phyloP scores from a whole-genome alignment of 1,140 invertebrate species.

The Globodera rostochiensis region DNA sequence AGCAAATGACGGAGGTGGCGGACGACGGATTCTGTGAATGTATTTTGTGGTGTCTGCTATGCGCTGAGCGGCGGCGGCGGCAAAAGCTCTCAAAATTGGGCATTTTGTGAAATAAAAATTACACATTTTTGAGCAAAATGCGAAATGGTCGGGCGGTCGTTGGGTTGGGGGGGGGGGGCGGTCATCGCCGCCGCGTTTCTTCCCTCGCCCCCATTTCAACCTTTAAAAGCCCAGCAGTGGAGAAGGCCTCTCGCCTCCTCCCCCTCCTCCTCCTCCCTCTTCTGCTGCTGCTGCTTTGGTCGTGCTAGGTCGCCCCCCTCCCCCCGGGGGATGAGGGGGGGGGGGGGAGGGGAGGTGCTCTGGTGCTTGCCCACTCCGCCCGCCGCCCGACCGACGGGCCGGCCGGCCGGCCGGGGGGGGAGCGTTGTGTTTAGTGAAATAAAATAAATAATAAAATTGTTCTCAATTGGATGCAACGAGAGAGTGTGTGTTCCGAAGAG shows the following conservation, averaged over 20 bases:
- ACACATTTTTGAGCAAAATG: not conserved
- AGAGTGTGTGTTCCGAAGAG: not conserved
- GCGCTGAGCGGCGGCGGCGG: not conserved
- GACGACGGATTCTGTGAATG: not conserved
- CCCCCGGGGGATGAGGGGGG: not conserved
- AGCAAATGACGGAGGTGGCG: not conserved
- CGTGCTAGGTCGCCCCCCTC: not conserved
- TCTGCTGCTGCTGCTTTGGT: not conserved
- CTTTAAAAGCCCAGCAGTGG: not conserved
- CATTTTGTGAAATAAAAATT: not conserved
- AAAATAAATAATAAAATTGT: constrained; percentile 22
- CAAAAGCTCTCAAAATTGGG: not conserved
- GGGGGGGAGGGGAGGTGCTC: not conserved
- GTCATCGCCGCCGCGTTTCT: not conserved
- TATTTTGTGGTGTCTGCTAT: not conserved
- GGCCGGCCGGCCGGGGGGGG: not conserved
- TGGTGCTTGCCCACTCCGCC: not conserved
- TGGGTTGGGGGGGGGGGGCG: not conserved
- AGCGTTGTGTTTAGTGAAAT: constrained; percentile 9
- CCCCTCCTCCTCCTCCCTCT: not conserved
- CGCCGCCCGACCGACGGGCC: not conserved
- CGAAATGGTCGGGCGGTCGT: not conserved
- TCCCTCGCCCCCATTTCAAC: not conserved
- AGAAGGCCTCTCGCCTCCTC: not conserved
- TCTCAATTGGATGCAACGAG: not conserved